Conservation (phyloP, 2,797 vertebrate genomes). For the Spheniscus humboldti region DNA sequence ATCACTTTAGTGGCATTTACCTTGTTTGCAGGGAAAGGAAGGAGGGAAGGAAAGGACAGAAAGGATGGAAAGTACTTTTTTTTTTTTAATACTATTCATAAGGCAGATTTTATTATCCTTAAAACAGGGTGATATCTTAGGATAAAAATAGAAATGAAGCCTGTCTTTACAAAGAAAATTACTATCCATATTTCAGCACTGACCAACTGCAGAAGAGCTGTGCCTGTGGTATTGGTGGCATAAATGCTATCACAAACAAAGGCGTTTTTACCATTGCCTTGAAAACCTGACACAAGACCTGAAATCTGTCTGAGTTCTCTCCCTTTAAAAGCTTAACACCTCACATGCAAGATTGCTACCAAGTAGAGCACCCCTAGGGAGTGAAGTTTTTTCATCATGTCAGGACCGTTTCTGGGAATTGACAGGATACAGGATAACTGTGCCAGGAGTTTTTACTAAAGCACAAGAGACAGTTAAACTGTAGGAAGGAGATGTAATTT, state of each 20-base stretch:
- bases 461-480: neutral
- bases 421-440: neutral
- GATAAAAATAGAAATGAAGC: constrained; percentile 1
- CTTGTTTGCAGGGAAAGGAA: neutral
- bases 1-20: neutral
- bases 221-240: neutral
- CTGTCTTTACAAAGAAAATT: neutral
- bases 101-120: neutral
- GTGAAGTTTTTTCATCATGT: neutral
- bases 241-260: neutral
- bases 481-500: neutral
- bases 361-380: neutral
- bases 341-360: neutral
- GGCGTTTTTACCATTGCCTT: neutral
- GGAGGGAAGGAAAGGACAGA: neutral
- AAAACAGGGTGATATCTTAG: neutral
- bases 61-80: neutral
- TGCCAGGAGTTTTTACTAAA: neutral
- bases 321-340: neutral
- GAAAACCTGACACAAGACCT: neutral
- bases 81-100: neutral
- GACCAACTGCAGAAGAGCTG: constrained; percentile 4
- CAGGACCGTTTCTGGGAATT: neutral
- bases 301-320: neutral
- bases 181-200: neutral